phyloP scores from a whole-genome alignment of 1,140 invertebrate genomes.

The Drosophila burlai region DNA sequence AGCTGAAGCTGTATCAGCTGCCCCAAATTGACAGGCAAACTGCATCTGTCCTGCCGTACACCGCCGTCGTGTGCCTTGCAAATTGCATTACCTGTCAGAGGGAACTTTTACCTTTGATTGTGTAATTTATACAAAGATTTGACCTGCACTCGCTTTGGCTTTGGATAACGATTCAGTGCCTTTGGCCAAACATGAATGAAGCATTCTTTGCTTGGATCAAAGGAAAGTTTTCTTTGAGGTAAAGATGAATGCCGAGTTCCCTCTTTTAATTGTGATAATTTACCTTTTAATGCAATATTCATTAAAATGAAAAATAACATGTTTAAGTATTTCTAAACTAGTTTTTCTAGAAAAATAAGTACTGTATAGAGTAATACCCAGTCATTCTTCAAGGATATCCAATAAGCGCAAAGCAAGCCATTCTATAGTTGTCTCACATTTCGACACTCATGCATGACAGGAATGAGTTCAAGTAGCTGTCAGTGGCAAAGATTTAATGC shows the following conservation, averaged over 20 bases:
- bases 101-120: constrained; percentile 30
- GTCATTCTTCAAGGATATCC: background rate
- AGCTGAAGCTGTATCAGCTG: constrained; percentile 27
- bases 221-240: constrained; percentile 8
- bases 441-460: constrained; percentile 68
- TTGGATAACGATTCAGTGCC: background rate
- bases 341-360: background rate
- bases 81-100: constrained; percentile 73
- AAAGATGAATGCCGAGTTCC: too few relatives aligned
- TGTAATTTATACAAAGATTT: constrained; percentile 69
- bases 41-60: constrained; percentile 8
- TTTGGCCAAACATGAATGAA: constrained; percentile 15
- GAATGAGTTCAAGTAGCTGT: constrained; percentile 80
- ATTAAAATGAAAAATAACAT: too few relatives aligned
- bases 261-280: background rate
- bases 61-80: constrained; percentile 31
- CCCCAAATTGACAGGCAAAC: constrained; percentile 54
- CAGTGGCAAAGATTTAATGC: constrained; percentile 73
- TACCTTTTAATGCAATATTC: background rate
- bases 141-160: constrained; percentile 24
- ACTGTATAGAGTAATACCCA: background rate
- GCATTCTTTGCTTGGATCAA: constrained; percentile 16
- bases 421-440: constrained; percentile 38
- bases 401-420: constrained; percentile 1
- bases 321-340: background rate